Evolutionary conservation across 2,797 vertebrate species (phyloP).

Genomic region (Falco biarmicus): DNA sequence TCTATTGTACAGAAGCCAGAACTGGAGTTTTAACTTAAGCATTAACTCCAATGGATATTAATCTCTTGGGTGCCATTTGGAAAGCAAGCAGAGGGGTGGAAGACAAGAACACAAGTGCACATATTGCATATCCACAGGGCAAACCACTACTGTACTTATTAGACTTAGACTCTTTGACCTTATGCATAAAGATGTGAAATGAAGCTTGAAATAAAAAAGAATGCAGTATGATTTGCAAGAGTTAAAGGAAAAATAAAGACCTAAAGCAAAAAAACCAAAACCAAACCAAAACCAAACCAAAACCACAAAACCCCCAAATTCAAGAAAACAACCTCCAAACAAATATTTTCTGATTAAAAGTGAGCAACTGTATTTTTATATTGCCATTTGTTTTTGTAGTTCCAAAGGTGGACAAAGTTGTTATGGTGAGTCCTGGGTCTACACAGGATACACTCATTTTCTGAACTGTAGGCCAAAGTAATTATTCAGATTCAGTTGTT

Average conservation of each 20-base stretch:
- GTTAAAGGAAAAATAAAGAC: background rate
- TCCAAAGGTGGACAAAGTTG: background rate
- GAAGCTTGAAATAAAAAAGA: constrained; percentile 1
- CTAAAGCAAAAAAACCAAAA: background rate
- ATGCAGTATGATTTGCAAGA: background rate
- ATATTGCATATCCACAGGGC: background rate
- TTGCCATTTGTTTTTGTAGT: background rate
- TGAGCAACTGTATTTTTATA: background rate
- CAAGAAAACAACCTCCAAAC: background rate
- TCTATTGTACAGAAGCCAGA: background rate
- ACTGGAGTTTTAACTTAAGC: constrained; percentile 20
- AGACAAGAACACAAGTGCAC: background rate
- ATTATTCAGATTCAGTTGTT: background rate
- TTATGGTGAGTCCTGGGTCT: background rate
- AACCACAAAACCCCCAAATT: fast-evolving
- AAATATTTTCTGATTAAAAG: background rate
- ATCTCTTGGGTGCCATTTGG: constrained; percentile 15
- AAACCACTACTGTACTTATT: background rate
- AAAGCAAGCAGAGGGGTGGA: background rate
- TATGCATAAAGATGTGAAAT: background rate
- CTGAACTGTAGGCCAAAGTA: background rate
- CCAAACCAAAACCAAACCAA: background rate
- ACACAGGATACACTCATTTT: background rate
- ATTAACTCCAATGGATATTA: constrained; percentile 43
- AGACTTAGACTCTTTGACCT: background rate